Evolutionary conservation across 64 coral and sea anemone genomes (phyloP), one percentile per base, ranked within the genome.

Genomic region (Montipora cactus): DNA sequence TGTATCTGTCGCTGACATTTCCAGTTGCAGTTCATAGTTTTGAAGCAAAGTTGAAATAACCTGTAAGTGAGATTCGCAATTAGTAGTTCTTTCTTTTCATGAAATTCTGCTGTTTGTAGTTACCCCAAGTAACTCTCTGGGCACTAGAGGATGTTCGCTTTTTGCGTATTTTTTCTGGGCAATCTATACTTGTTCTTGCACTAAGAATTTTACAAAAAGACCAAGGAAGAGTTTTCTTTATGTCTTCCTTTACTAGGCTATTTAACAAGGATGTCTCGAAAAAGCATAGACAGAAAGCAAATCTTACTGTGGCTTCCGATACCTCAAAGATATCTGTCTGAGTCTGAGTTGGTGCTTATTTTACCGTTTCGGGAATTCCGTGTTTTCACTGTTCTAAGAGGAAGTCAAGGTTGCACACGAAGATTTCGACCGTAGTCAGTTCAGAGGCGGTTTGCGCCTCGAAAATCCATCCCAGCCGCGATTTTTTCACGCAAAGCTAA

Each of bases 291-390:
- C 10, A 94, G 64, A 83, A 94, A 94, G 47, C 93, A 94, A 77
- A 94, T 9, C 93, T 94, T 18, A 94, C 72, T 45, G 73, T 57
- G n/a, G 77, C 47, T 53, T 84, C 47, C 14, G 86, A 94, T 52
- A 89, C 64, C 59, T 16, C 72, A 87, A 94, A 94, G 9, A 94
- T 94, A 66, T 89, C 92, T 49, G 92, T 47, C 92, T 94, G 37
- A 89, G 76, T 89, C 84, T 94, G 23, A 83, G 77, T 37, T 37
- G 37, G 37, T 37, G 37, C 37, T 37, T 37, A 37, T 37, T 37
- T 37, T 37, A 37, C 37, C 37, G 37, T 37, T 37, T 37, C 37
- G 37, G 37, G 37, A 37, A 37, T 37, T 37, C 37, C 2, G 37
- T 37, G 37, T 37, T 37, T 37, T 37, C 37, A 37, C 37, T 37